Conservation (phyloP, 1,140 invertebrate genomes). For the Drosophila watanabei region DNA sequence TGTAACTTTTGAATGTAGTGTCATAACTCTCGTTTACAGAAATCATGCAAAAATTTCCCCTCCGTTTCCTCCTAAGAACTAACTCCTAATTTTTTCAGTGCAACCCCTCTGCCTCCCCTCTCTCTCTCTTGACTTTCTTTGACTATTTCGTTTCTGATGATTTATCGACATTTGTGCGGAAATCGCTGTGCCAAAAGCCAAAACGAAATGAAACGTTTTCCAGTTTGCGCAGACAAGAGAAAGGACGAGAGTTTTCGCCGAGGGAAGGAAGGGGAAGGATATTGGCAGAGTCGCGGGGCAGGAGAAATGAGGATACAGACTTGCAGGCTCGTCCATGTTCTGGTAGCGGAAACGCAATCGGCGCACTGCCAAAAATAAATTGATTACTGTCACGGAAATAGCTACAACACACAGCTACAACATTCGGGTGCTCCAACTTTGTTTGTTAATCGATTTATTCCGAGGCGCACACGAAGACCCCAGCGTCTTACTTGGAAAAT, state of each 20-base stretch:
- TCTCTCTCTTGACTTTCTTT: not conserved
- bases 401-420: constrained; percentile 39
- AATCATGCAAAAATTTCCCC: not conserved
- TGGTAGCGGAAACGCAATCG: constrained; percentile 77
- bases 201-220: constrained; percentile 63
- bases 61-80: not conserved
- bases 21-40: too few relatives aligned
- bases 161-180: constrained; percentile 81
- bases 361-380: constrained; percentile 85
- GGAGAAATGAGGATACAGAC: constrained; percentile 20
- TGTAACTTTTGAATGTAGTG: too few relatives aligned
- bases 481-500: constrained; percentile 39
- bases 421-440: constrained; percentile 53
- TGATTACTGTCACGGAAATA: constrained; percentile 85
- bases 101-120: not conserved
- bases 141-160: constrained; percentile 63
- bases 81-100: constrained; percentile 16
- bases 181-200: constrained; percentile 74
- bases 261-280: not conserved
- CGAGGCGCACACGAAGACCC: constrained; percentile 54
- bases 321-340: constrained; percentile 46
- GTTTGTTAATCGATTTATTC: constrained; percentile 78
- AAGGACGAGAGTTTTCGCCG: constrained; percentile 15
- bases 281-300: constrained; percentile 3
- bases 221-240: constrained; percentile 32